Evolutionary conservation across 2,797 vertebrate species (phyloP).

Genomic region (Ataeniobius toweri): DNA sequence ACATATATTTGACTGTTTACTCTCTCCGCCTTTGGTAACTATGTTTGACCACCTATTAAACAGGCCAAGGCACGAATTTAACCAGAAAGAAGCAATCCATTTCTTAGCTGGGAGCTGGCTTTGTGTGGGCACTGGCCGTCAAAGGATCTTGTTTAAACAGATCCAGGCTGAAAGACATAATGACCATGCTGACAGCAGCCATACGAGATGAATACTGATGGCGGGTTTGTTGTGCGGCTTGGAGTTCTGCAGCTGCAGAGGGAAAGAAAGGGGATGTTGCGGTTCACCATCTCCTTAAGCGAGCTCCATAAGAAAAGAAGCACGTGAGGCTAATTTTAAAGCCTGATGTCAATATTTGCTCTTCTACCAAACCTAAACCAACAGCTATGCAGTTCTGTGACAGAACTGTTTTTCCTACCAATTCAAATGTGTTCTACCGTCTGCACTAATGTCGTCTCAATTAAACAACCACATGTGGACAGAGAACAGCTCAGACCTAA

Average conservation of each 20-base stretch:
- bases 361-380: constrained; percentile 61
- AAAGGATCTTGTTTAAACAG: constrained; percentile 71
- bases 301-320: constrained; percentile 53
- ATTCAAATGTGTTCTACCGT: constrained; percentile 59
- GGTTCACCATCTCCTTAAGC: constrained; percentile 56
- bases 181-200: constrained; percentile 73
- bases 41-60: constrained; percentile 65
- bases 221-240: constrained; percentile 58
- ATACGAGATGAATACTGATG: constrained; percentile 67
- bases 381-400: constrained; percentile 43
- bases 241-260: constrained; percentile 50
- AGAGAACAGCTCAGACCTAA: constrained; percentile 55
- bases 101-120: constrained; percentile 43
- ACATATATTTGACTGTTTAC: constrained; percentile 54
- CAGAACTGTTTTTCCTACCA: constrained; percentile 64
- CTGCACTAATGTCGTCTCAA: constrained; percentile 63
- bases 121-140: constrained; percentile 60
- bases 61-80: constrained; percentile 53
- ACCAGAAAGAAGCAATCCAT: constrained; percentile 50
- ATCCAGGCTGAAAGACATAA: constrained; percentile 71
- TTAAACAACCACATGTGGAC: constrained; percentile 51
- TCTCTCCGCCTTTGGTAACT: constrained; percentile 54
- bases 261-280: constrained; percentile 53
- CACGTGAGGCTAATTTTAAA: constrained; percentile 46
- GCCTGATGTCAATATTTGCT: constrained; percentile 57